These are phyloP conservation scores for Chrysolina americana DNA, from an alignment of 2,888 invertebrate genomes.

Conservation along the genomic window DNA sequence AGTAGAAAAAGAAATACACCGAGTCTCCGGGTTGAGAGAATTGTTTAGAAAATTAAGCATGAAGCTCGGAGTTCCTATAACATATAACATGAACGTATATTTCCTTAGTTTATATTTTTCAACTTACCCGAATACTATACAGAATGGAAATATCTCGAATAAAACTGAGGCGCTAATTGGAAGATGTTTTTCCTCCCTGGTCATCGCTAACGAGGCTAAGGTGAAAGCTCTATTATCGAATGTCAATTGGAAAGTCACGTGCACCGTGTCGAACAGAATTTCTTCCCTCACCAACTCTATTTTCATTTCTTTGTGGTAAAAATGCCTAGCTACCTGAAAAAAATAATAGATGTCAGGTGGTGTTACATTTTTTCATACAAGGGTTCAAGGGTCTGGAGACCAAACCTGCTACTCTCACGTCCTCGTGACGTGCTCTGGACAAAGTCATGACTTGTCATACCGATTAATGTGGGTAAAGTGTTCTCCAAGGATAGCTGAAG, in stretches of 20 bases:
- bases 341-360: neutral
- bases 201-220: conserved; percentile 86
- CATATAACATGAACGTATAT: too few relatives aligned
- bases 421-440: too few relatives aligned
- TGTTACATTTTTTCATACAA: neutral
- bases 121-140: conserved; percentile 93
- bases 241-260: conserved; percentile 93
- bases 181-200: conserved; percentile 89
- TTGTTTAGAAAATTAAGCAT: too few relatives aligned
- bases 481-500: too few relatives aligned
- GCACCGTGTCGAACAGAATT: conserved; percentile 89
- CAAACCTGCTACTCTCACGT: too few relatives aligned
- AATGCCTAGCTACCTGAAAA: conserved; percentile 86
- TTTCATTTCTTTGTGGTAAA: conserved; percentile 95
- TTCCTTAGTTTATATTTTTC: neutral
- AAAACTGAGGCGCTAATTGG: conserved; percentile 91
- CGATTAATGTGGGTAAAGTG: too few relatives aligned
- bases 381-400: too few relatives aligned
- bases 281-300: conserved; percentile 92
- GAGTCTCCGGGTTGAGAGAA: too few relatives aligned
- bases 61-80: too few relatives aligned
- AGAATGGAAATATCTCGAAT: conserved; percentile 98
- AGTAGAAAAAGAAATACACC: too few relatives aligned
- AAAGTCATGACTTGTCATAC: too few relatives aligned
- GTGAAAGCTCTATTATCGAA: conserved; percentile 96